Conservation (phyloP, 2,797 vertebrate genomes). For the Sciurus vulgaris region DNA sequence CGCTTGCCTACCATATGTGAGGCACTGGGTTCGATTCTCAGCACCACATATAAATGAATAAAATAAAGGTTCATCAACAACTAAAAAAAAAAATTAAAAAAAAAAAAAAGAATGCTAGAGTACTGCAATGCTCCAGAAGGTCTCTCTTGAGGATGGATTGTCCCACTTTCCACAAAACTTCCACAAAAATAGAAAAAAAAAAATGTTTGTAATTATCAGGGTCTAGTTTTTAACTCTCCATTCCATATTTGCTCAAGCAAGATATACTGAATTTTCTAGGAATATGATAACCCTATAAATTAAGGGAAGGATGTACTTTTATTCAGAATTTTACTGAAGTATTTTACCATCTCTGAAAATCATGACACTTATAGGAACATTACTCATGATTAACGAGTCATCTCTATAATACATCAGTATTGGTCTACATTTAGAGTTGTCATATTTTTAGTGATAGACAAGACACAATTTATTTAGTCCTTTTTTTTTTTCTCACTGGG, state of each 20-base stretch:
- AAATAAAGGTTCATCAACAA: too few relatives aligned
- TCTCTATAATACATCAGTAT: background rate
- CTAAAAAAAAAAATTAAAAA: too few relatives aligned
- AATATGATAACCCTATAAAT: slow-evolving; percentile 24
- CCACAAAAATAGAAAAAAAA: background rate
- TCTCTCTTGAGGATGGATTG: background rate
- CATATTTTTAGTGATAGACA: background rate
- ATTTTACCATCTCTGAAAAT: background rate
- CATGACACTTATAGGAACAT: background rate
- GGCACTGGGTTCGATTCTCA: too few relatives aligned
- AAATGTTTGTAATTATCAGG: background rate
- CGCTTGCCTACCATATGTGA: too few relatives aligned
- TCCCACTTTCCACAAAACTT: background rate
- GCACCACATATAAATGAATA: too few relatives aligned
- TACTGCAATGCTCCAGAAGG: background rate
- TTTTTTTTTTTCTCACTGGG: too few relatives aligned
- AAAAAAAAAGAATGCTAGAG: background rate
- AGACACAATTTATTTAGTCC: background rate
- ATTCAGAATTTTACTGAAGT: slow-evolving; percentile 11
- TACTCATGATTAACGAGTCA: background rate
- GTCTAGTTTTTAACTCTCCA: background rate
- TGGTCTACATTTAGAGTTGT: background rate
- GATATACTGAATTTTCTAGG: slow-evolving; percentile 15
- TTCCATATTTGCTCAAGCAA: slow-evolving; percentile 39
- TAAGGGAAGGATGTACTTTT: background rate